Conservation (phyloP, 2,888 invertebrate species). For the Ophraella communa region DNA sequence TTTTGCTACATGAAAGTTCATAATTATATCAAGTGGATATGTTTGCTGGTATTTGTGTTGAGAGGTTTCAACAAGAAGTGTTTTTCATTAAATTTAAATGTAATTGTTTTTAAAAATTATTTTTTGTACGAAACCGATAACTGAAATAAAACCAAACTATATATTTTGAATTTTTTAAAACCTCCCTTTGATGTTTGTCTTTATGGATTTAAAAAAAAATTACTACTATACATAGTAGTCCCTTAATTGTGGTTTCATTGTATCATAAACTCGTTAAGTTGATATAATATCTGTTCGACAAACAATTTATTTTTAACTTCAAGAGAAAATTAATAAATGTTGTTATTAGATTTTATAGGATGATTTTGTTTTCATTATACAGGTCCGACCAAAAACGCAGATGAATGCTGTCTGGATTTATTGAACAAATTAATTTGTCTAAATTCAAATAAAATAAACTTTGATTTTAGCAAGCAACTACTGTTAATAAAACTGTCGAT, state of each 20-base stretch:
- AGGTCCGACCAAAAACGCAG: neutral
- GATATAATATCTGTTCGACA: constrained; percentile 24
- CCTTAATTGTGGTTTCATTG: constrained; percentile 18
- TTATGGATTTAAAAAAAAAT: neutral
- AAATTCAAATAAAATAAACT: no score
- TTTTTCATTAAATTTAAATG: neutral
- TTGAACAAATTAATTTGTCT: neutral
- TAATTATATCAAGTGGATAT: neutral
- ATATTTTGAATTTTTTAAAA: neutral
- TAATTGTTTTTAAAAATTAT: no score
- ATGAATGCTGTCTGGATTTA: neutral
- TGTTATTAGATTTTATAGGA: constrained; percentile 9
- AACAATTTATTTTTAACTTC: constrained; percentile 22
- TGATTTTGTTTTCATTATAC: neutral
- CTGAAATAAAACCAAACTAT: neutral
- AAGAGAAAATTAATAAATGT: constrained; percentile 18
- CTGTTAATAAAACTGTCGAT: no score
- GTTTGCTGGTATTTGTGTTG: neutral
- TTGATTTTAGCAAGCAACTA: no score
- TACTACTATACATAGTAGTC: constrained; percentile 17
- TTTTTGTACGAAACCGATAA: neutral
- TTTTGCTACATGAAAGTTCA: neutral
- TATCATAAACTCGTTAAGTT: constrained; percentile 21
- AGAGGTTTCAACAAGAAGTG: neutral
- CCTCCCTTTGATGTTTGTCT: constrained; percentile 9